Evolutionary conservation across 2,113 vertebrate genomes (phyloP), one percentile per base, ranked within the genome.

Genomic region (Cyprinus carpio): DNA sequence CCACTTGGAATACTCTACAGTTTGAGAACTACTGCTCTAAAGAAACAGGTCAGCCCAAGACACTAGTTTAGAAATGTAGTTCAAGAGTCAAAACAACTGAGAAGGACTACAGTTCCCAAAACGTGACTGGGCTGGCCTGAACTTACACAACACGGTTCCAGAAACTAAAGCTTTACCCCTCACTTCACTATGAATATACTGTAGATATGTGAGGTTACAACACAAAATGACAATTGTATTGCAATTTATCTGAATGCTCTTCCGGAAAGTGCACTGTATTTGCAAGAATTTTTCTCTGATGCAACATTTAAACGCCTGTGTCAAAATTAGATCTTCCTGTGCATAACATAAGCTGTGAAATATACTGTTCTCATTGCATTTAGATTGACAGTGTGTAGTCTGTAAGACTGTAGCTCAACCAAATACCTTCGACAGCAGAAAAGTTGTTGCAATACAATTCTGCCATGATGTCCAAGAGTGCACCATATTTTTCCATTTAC

Each of bases 201-300:
- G 82, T 18, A 79, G 91, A 91, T 91, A 92, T 93, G 92, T 93
- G 91, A 87, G 84, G 82, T 91, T 89, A 62, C 67, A 71, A 83
- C 58, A 75, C 84, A 29, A 51, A 40, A 74, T 60, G 27, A 84
- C 23, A 78, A 90, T 90, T 93, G 91, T 91, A 91, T 93, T 91
- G 91, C 92, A 88, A 87, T 84, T 27, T 54, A 88, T 88, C 49
- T 46, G 12, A n/a, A 23, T 62, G 75, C 72, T 72, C 29, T 43
- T 6, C 7, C 11, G 1, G 12, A 37, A 67, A 37, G 20, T 46
- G 5, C 15, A 29, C 29, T 74, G 49, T 37, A 25, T 46, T 49
- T 34, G 56, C 40, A 37, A 7, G 12, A 27, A 43, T 29, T 58
- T 20, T 67, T 76, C 9, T 29, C 16, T 64, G 67, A 31, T 51